phyloP scores from a whole-genome alignment of 2,888 invertebrate species.

The Dioctria linearis region DNA sequence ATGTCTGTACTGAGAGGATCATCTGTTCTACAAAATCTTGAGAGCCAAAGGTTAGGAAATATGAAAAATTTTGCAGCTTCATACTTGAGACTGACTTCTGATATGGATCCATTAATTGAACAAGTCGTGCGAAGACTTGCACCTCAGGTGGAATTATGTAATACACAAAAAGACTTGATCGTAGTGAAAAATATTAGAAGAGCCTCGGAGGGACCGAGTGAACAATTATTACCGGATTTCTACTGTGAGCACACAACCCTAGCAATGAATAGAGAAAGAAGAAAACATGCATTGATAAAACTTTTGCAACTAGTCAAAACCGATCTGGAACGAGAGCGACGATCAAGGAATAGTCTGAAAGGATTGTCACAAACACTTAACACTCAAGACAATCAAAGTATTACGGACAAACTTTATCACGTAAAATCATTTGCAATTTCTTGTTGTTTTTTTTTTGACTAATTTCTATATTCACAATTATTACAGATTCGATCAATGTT shows the following conservation, averaged over 20 bases:
- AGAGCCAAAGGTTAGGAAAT: conserved; percentile 89
- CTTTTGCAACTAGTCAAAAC: conserved; percentile 88
- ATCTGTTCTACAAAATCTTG: conserved; percentile 88
- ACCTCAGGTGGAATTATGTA: conserved; percentile 68
- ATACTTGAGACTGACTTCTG: conserved; percentile 77
- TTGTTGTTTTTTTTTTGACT: not conserved
- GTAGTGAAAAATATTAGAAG: conserved; percentile 69
- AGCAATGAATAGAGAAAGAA: conserved; percentile 92
- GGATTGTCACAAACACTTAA: conserved; percentile 91
- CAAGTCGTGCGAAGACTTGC: conserved; percentile 73
- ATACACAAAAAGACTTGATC: conserved; percentile 69
- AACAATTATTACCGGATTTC: conserved; percentile 93
- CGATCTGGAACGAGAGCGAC: conserved; percentile 90
- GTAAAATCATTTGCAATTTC: conserved; percentile 70
- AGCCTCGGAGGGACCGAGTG: conserved; percentile 75
- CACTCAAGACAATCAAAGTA: conserved; percentile 92
- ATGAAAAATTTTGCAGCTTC: conserved; percentile 81
- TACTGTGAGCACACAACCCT: conserved; percentile 95
- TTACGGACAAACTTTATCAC: conserved; percentile 92
- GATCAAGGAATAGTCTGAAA: conserved; percentile 91
- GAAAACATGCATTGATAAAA: conserved; percentile 89
- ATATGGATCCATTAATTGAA: conserved; percentile 85
- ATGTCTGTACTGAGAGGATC: conserved; percentile 89
- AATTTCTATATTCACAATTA: not conserved
- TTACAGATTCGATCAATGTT: conserved; percentile 91